Evolutionary conservation across 2,797 vertebrate species (phyloP).

Genomic region (Brotula barbata): DNA sequence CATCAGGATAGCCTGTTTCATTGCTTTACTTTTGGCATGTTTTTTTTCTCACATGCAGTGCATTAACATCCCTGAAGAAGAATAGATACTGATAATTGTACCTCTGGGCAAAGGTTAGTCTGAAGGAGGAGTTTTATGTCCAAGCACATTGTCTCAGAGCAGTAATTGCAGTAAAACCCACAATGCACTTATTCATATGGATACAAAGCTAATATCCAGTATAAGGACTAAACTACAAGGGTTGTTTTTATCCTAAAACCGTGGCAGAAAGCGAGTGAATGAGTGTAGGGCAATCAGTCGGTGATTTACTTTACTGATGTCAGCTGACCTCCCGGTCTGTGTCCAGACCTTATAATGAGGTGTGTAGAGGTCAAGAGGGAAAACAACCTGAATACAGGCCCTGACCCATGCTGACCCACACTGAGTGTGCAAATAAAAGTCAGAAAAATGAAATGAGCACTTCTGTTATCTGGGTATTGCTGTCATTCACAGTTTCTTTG

Average conservation of each 20-base stretch:
- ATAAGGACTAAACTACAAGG: too few species aligned
- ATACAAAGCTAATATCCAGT: not conserved
- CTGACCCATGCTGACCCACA: slow-evolving; percentile 51
- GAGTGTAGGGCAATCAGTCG: slow-evolving; percentile 25
- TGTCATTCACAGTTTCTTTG: slow-evolving; percentile 29
- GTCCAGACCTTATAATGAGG: slow-evolving; percentile 68
- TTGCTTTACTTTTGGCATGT: not conserved
- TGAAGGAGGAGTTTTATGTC: not conserved
- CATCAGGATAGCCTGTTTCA: slow-evolving; percentile 1
- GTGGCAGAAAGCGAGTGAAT: too few species aligned
- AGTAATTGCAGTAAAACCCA: not conserved
- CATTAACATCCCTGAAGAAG: slow-evolving; percentile 10
- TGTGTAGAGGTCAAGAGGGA: slow-evolving; percentile 70
- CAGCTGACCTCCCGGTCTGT: slow-evolving; percentile 54
- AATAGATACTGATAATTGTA: not conserved
- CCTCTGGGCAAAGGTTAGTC: not conserved
- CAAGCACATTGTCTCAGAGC: not conserved
- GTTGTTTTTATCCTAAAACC: too few species aligned
- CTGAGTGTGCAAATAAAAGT: slow-evolving; percentile 24
- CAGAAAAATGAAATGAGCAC: slow-evolving; percentile 22
- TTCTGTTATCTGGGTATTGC: slow-evolving; percentile 9
- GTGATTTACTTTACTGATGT: slow-evolving; percentile 48
- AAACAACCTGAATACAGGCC: slow-evolving; percentile 46
- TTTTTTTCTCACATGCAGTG: slow-evolving; percentile 7
- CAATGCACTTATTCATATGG: not conserved